Base-by-base conservation (phyloP, 1,140 invertebrate genomes). In the Copidosoma floridanum region DNA sequence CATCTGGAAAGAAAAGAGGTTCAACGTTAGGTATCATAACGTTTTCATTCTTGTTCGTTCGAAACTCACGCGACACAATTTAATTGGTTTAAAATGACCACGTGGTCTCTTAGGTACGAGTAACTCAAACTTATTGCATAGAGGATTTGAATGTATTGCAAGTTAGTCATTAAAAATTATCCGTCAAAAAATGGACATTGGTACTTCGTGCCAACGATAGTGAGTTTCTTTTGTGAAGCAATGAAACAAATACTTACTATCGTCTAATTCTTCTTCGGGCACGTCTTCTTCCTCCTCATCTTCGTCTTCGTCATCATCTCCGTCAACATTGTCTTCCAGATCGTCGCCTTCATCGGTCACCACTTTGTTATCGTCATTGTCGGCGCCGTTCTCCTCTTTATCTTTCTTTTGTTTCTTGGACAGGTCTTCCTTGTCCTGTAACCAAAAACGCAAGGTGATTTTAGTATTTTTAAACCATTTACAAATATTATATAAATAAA, bases 381-480 rank as follows among this genome's bases (percentile, higher is more conserved):
- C 85, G 23, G 87, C 86, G 16, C 85, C 86, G 81, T 82, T 81
- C 57, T 76, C 75, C 11, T 84, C 84, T 3, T 83, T 83, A 24
- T 83, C 88, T 74, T 89, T 90, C 80, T 88, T 88, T 71, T 85
- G 84, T 82, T 89, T 90, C 81, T 90, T 90, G 43, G 85, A 84
- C 41, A 89, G 88, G 20, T 88, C 86, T 54, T 79, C 82, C 80
- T 89, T 89, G 53, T 89, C 88, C 88, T 88, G 68, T n/a, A n/a
- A n/a, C n/a, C n/a, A n/a, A n/a, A n/a, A n/a, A n/a, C n/a, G n/a
- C n/a, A n/a, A n/a, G n/a, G n/a, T n/a, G n/a, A n/a, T n/a, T n/a
- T n/a, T n/a, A n/a, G n/a, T n/a, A n/a, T n/a, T n/a, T n/a, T n/a
- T n/a, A n/a, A n/a, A n/a, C n/a, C n/a, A n/a, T n/a, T n/a, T n/a